A percentile compares a stretch with the other conserved stretches of the same genome.
phyloP scores from a whole-genome alignment of 2,113 vertebrate genomes.

The Notothenia coriiceps region DNA sequence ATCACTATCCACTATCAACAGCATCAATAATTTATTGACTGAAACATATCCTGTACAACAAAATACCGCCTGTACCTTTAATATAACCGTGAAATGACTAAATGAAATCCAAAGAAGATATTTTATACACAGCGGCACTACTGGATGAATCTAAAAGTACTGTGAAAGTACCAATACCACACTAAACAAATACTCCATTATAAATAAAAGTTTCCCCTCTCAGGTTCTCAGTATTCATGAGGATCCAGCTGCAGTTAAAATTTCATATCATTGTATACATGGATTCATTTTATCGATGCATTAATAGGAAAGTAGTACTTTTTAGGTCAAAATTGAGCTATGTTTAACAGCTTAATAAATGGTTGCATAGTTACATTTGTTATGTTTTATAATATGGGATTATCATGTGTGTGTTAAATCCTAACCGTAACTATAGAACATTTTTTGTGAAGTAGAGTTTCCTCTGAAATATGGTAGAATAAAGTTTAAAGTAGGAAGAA shows the following conservation, averaged over 20 bases:
- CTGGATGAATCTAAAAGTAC: background rate
- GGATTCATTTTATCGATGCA: background rate
- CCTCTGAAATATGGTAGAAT: background rate
- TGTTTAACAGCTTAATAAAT: background rate
- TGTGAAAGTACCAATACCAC: background rate
- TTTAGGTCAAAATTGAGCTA: background rate
- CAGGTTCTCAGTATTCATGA: background rate
- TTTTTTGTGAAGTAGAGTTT: background rate
- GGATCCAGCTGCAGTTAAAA: background rate
- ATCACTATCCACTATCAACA: conserved; percentile 40
- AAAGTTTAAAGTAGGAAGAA: background rate
- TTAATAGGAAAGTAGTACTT: background rate
- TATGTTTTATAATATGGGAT: background rate
- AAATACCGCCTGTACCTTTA: background rate
- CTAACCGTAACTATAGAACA: background rate
- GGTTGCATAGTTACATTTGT: background rate
- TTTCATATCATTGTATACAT: background rate
- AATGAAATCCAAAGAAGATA: background rate
- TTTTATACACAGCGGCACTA: background rate
- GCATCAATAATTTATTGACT: conserved; percentile 58
- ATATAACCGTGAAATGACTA: conserved; percentile 3
- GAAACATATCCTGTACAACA: background rate
- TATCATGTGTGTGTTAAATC: background rate
- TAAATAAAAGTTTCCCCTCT: too few species aligned
- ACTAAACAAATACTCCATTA: background rate